A percentile compares a stretch with the other conserved stretches of the same genome.
Evolutionary conservation across 2,888 invertebrate genomes (phyloP).

Genomic region (Aphrophora alni): DNA sequence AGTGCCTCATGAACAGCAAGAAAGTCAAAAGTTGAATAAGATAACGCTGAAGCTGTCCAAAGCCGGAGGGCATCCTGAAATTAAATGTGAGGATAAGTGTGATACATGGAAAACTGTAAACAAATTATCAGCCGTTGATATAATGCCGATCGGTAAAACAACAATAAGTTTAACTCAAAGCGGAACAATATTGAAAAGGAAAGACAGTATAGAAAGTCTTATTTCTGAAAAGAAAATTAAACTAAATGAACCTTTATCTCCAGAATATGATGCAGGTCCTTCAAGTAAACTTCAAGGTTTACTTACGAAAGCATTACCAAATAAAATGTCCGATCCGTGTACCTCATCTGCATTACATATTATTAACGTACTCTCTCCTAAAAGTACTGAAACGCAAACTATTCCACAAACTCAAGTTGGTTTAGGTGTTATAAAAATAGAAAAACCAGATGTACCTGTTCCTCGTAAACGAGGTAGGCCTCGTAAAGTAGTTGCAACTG

Average conservation of each 20-base stretch:
- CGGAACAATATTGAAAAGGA: not conserved
- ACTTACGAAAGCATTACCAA: slow-evolving; percentile 19
- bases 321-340: not conserved
- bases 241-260: slow-evolving; percentile 14
- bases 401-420: not conserved
- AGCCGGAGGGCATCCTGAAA: slow-evolving; percentile 35
- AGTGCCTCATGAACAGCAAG: slow-evolving; percentile 14
- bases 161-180: not conserved
- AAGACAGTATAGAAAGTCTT: slow-evolving; percentile 17
- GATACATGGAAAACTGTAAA: slow-evolving; percentile 40
- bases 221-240: slow-evolving; percentile 21
- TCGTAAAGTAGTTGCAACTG: slow-evolving; percentile 32
- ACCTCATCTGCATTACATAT: not conserved
- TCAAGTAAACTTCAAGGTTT: slow-evolving; percentile 33
- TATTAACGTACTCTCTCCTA: not conserved
- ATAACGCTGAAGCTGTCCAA: slow-evolving; percentile 36
- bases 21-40: slow-evolving; percentile 31
- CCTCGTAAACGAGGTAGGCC: slow-evolving; percentile 31
- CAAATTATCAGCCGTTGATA: slow-evolving; percentile 26
- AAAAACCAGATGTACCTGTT: not conserved
- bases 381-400: not conserved
- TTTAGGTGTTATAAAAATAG: slow-evolving; percentile 15
- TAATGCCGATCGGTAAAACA: slow-evolving; percentile 22
- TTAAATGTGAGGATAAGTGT: slow-evolving; percentile 41
- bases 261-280: not conserved